Evolutionary conservation across 2,888 invertebrate species (phyloP).

Genomic region (Margaritifera margaritifera): DNA sequence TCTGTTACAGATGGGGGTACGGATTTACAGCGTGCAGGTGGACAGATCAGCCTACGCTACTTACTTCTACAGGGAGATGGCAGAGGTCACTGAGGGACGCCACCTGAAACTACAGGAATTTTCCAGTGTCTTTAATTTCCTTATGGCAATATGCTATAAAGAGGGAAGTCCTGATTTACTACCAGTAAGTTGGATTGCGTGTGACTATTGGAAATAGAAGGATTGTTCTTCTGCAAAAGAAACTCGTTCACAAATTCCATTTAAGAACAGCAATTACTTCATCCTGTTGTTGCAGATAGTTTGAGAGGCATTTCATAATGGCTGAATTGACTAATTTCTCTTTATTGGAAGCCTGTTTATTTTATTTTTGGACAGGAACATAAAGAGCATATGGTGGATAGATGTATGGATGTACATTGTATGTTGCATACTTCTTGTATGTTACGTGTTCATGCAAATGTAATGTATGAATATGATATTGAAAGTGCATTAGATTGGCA

Average conservation of each 20-base stretch:
- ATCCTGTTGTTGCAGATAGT: no score
- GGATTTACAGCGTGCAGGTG: constrained; percentile 54
- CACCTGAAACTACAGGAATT: constrained; percentile 52
- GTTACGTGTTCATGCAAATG: no score
- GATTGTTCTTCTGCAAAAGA: not conserved
- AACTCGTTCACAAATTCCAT: not conserved
- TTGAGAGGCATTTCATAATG: no score
- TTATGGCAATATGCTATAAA: constrained; percentile 65
- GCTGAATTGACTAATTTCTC: no score
- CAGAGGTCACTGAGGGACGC: constrained; percentile 49
- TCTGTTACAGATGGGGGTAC: constrained; percentile 33
- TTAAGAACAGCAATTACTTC: not conserved
- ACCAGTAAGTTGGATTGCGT: constrained; percentile 28
- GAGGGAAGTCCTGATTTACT: constrained; percentile 57
- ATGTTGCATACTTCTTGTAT: no score
- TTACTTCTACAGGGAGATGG: constrained; percentile 48
- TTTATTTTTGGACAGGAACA: no score
- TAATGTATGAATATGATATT: no score
- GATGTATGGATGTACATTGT: no score
- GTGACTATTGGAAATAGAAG: not conserved
- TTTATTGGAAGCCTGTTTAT: no score
- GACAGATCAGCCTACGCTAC: constrained; percentile 13
- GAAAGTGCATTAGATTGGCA: no score
- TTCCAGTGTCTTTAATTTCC: constrained; percentile 51
- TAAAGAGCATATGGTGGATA: no score